Evolutionary conservation across 2,797 vertebrate species (phyloP).

Genomic region (Lutjanus argentimaculatus): DNA sequence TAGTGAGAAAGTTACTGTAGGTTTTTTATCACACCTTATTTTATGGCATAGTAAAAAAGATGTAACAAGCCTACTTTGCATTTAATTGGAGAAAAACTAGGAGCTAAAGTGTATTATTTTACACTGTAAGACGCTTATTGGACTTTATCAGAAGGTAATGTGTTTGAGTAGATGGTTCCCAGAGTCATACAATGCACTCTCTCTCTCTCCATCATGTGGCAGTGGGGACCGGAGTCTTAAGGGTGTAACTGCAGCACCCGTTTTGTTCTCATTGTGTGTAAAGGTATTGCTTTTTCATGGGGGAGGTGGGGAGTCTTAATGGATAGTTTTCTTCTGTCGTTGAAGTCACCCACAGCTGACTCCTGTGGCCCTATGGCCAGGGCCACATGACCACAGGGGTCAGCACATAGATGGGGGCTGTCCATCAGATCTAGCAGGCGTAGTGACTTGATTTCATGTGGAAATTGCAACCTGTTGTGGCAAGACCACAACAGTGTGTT

Average conservation of each 20-base stretch:
- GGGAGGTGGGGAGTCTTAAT: constrained; percentile 31
- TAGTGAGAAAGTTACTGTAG: background rate
- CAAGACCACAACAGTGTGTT: constrained; percentile 25
- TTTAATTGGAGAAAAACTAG: no score
- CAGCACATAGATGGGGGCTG: constrained; percentile 24
- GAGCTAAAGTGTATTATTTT: no score
- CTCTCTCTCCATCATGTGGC: constrained; percentile 26
- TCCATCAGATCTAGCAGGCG: constrained; percentile 5
- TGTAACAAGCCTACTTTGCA: no score
- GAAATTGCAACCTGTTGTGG: constrained; percentile 42
- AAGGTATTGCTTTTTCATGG: constrained; percentile 58
- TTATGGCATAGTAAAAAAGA: no score
- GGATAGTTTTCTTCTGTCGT: constrained; percentile 28
- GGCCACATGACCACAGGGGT: background rate
- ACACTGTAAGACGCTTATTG: no score
- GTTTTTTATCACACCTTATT: background rate
- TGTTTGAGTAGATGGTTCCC: background rate
- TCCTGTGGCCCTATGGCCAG: background rate
- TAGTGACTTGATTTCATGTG: constrained; percentile 37
- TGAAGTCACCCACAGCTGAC: constrained; percentile 32
- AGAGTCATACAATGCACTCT: background rate
- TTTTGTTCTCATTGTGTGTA: constrained; percentile 39
- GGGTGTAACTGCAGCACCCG: constrained; percentile 24
- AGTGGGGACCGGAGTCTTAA: background rate
- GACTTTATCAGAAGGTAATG: no score